Conservation (phyloP, 2,113 vertebrate genomes). For the Promerops cafer region DNA sequence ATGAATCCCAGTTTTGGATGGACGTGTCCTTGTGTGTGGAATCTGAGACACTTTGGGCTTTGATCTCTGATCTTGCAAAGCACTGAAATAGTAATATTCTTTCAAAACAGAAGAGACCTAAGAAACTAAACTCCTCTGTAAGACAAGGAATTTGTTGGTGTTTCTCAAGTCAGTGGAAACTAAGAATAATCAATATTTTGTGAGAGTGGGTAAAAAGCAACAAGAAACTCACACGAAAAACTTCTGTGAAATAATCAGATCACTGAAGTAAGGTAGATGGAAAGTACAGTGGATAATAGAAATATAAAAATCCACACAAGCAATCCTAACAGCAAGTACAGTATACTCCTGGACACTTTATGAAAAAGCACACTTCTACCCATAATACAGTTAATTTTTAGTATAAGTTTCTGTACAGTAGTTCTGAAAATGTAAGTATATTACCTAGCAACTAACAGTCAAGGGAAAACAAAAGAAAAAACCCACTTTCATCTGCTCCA, state of each 20-base stretch:
- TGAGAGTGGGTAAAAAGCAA: background rate
- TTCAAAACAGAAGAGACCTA: background rate
- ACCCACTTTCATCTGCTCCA: rapidly evolving
- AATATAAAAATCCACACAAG: background rate
- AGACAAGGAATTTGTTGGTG: background rate
- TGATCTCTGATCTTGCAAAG: background rate
- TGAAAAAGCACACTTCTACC: background rate
- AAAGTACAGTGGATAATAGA: background rate
- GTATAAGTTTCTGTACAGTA: background rate
- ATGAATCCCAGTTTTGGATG: background rate
- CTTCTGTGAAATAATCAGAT: background rate
- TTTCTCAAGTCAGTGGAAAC: background rate
- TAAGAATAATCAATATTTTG: background rate
- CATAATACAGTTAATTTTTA: background rate
- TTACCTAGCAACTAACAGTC: background rate
- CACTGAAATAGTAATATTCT: background rate
- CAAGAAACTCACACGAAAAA: background rate
- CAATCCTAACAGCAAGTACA: background rate
- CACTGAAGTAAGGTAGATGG: background rate
- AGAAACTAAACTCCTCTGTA: background rate
- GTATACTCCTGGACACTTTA: background rate
- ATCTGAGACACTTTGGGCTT: background rate
- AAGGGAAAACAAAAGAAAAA: background rate
- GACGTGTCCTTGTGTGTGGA: background rate
- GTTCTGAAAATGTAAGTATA: background rate